Conservation (phyloP, 2,113 vertebrate genomes). For the Actinemys pallida region DNA sequence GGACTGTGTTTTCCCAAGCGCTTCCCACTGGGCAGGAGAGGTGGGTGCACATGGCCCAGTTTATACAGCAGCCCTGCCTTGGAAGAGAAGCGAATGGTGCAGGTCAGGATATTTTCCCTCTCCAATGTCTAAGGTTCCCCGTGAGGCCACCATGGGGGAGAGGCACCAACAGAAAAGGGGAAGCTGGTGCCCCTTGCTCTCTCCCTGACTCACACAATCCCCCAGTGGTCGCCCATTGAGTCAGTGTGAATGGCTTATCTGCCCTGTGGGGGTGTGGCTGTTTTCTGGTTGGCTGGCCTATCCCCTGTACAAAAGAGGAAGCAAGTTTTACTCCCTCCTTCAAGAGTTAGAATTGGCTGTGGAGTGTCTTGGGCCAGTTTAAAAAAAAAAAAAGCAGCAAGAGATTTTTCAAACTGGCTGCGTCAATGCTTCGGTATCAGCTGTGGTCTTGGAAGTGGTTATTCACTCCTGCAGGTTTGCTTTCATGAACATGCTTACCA, state of each 20-base stretch:
- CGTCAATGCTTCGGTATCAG: not conserved
- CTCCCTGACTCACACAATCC: not conserved
- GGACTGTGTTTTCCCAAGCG: not conserved
- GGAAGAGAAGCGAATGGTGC: no score
- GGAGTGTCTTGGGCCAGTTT: not conserved
- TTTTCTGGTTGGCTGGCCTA: not conserved
- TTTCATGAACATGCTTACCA: not conserved
- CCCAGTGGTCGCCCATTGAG: no score
- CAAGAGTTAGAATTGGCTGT: not conserved
- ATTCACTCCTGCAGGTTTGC: not conserved
- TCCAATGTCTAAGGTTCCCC: no score
- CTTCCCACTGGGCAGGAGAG: not conserved
- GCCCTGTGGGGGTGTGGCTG: not conserved
- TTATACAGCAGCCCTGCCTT: no score
- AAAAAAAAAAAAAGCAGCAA: not conserved
- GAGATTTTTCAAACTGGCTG: not conserved
- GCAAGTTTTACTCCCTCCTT: not conserved
- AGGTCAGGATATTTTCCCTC: no score
- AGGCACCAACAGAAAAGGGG: not conserved
- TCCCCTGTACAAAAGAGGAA: not conserved
- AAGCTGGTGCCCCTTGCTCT: not conserved
- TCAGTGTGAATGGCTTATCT: not conserved
- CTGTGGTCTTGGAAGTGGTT: not conserved
- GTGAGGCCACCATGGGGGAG: no score
- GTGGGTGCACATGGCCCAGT: not conserved